These are phyloP conservation scores for Tichodroma muraria DNA, from an alignment of 2,113 vertebrate genomes.

Conservation along the genomic window DNA sequence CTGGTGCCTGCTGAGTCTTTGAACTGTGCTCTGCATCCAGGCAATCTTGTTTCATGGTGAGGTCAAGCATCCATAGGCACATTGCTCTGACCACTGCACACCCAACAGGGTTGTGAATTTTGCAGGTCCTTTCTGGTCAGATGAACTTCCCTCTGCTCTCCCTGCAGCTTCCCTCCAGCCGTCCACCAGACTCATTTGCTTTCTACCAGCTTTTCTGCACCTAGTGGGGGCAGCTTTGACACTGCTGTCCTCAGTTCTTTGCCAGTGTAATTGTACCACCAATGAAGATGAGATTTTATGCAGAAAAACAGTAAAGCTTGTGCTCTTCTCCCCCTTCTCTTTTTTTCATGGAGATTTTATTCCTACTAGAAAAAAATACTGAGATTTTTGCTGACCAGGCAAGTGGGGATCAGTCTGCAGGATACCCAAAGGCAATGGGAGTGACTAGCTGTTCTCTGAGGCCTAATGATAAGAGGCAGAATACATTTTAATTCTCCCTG, in stretches of 20 bases:
- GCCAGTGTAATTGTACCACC: neutral
- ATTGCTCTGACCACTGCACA: neutral
- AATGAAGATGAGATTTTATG: neutral
- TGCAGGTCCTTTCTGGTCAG: neutral
- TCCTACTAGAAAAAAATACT: neutral
- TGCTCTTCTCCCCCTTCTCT: neutral
- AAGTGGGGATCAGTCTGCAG: neutral
- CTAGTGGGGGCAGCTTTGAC: neutral
- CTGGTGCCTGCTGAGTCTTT: neutral
- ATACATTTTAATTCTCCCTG: neutral
- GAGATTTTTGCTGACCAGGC: neutral
- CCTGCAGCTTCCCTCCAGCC: neutral
- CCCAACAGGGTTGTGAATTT: neutral
- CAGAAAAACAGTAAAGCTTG: neutral
- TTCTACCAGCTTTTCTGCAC: neutral
- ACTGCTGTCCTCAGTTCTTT: neutral
- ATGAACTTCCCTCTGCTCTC: neutral
- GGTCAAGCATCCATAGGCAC: neutral
- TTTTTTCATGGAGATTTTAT: neutral
- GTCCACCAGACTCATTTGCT: neutral
- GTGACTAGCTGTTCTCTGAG: neutral
- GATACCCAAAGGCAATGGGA: neutral
- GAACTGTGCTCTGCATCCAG: neutral
- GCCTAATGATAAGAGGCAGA: neutral
- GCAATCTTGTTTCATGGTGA: neutral